These are phyloP conservation scores for Trichogramma evanescens DNA, from an alignment of 2,888 invertebrate species.

Conservation along the genomic window DNA sequence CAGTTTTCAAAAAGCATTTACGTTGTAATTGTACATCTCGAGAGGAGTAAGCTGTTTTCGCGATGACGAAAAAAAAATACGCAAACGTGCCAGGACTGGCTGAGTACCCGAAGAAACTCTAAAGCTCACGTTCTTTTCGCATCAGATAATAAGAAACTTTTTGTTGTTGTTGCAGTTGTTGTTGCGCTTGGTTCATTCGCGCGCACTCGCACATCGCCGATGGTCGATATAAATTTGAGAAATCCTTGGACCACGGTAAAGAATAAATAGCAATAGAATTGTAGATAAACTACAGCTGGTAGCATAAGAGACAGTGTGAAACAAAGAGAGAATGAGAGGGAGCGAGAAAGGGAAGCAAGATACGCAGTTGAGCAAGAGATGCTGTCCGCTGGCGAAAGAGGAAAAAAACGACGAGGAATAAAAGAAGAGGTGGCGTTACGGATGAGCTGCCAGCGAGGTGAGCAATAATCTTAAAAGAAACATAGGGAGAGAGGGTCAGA, in stretches of 20 bases:
- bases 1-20: not conserved
- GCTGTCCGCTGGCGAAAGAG: not conserved
- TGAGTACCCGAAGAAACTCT: constrained; percentile 2
- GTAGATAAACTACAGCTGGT: constrained; percentile 8
- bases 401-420: not conserved
- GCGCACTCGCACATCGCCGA: not conserved
- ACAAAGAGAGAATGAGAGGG: constrained; percentile 4
- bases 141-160: constrained; percentile 20
- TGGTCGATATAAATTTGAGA: constrained; percentile 19
- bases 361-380: too few species aligned
- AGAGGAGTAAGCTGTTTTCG: too few species aligned
- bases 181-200: too few species aligned
- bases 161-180: not conserved
- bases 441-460: not conserved
- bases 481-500: constrained; percentile 16
- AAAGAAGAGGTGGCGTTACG: not conserved
- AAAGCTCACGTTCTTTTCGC: constrained; percentile 8
- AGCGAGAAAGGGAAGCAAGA: not conserved
- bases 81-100: not conserved
- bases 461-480: constrained; percentile 20
- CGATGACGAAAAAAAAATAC: too few species aligned
- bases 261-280: constrained; percentile 18
- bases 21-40: not conserved
- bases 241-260: constrained; percentile 2
- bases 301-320: not conserved